Evolutionary conservation across 2,797 vertebrate genomes (phyloP).

Genomic region (Galago senegalensis): DNA sequence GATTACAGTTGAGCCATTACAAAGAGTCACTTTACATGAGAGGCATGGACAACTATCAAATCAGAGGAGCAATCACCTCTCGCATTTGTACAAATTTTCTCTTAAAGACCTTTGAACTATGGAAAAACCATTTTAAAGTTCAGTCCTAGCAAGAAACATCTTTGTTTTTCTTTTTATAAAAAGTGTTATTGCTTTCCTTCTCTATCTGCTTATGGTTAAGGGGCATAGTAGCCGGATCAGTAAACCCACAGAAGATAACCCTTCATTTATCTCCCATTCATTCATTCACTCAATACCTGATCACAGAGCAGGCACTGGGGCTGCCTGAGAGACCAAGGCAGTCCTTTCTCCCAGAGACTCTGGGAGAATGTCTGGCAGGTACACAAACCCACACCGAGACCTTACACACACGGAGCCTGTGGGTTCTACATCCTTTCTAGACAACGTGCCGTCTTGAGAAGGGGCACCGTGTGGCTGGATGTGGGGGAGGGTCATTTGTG

Average conservation of each 20-base stretch:
- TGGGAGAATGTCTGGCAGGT: background rate
- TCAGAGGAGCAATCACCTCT: background rate
- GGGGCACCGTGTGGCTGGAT: fast-evolving
- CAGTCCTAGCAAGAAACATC: background rate
- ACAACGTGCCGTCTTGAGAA: background rate
- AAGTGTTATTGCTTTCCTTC: background rate
- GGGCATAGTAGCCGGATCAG: background rate
- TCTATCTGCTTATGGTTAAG: background rate
- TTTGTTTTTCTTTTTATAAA: background rate
- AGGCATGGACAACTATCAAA: background rate
- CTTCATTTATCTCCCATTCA: background rate
- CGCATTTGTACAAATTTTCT: background rate
- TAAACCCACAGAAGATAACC: background rate
- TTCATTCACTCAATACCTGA: background rate
- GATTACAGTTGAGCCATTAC: background rate
- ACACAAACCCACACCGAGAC: too few relatives aligned
- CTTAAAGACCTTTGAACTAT: background rate
- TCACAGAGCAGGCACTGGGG: background rate
- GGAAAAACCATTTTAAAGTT: background rate
- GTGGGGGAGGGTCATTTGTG: too few relatives aligned
- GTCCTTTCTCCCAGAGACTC: background rate
- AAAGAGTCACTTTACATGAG: background rate
- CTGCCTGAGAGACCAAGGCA: background rate
- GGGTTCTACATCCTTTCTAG: background rate
- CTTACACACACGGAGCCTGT: background rate